Percentiles rank a stretch among this genome's conserved stretches.
These are phyloP conservation scores for Pterocles burchelli DNA, from an alignment of 2,113 vertebrate species.

Conservation along the genomic window DNA sequence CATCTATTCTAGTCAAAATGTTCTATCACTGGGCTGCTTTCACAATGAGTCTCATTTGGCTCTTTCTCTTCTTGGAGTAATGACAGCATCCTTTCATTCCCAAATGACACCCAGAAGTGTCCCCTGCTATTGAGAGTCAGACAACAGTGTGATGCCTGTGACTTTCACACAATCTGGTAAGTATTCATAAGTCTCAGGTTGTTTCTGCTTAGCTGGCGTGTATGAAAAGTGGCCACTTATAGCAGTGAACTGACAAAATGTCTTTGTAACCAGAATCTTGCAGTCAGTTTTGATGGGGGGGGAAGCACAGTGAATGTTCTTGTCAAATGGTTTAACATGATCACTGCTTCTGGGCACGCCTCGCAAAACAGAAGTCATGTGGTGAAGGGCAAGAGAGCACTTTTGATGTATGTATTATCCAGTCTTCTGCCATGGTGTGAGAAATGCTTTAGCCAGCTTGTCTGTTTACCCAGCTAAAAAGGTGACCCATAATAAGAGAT, in stretches of 20 bases:
- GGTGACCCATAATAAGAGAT: constrained; percentile 61
- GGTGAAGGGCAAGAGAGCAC: constrained; percentile 28
- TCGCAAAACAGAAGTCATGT: constrained; percentile 23
- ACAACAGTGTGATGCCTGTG: constrained; percentile 15
- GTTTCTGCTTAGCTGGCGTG: constrained; percentile 21
- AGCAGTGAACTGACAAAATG: constrained; percentile 56
- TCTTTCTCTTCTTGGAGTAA: constrained; percentile 40
- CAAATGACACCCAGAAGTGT: constrained; percentile 40
- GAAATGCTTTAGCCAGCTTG: not conserved
- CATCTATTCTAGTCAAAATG: constrained; percentile 45
- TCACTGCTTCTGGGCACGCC: constrained; percentile 23
- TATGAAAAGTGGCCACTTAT: constrained; percentile 54
- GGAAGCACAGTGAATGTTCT: not conserved
- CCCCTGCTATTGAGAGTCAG: constrained; percentile 50
- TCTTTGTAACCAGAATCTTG: constrained; percentile 19
- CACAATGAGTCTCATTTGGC: constrained; percentile 35
- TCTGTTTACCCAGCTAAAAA: constrained; percentile 57
- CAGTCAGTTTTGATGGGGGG: not conserved
- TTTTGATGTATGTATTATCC: constrained; percentile 40
- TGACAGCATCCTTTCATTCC: constrained; percentile 61
- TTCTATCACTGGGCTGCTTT: constrained; percentile 52
- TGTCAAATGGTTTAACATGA: constrained; percentile 50
- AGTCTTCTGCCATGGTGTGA: not conserved
- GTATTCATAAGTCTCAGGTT: constrained; percentile 50
- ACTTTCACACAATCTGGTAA: constrained; percentile 63